Conservation (phyloP, 2,113 vertebrate species). For the Nerophis lumbriciformis region DNA sequence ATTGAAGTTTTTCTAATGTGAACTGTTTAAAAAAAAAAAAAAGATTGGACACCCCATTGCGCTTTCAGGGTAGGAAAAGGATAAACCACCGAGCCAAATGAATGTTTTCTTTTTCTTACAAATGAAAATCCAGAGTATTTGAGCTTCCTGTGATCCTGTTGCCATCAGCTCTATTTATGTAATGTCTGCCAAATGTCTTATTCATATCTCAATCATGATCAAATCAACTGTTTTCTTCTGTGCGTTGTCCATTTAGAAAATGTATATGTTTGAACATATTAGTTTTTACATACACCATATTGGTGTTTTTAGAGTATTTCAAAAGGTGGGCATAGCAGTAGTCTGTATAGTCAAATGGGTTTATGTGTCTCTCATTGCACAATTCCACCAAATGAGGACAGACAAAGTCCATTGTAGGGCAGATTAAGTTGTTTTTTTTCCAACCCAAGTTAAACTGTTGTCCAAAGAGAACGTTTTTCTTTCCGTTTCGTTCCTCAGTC, state of each 20-base stretch:
- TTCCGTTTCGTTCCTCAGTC: not conserved
- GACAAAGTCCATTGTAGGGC: conserved; percentile 35
- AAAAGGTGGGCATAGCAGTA: conserved; percentile 47
- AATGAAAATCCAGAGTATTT: conserved; percentile 7
- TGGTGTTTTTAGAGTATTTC: conserved; percentile 67
- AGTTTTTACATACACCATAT: conserved; percentile 62
- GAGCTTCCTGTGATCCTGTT: not conserved
- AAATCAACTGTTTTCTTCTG: conserved; percentile 23
- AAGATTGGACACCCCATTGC: conserved; percentile 13
- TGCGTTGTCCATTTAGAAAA: conserved; percentile 17
- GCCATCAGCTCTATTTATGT: conserved; percentile 25
- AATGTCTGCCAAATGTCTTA: conserved; percentile 29
- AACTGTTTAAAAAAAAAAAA: conserved; percentile 11
- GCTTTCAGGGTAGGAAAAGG: conserved; percentile 17
- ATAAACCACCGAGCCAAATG: conserved; percentile 11
- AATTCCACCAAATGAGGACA: conserved; percentile 37
- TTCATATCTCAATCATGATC: not conserved
- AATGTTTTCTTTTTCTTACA: conserved; percentile 2
- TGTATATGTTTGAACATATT: conserved; percentile 24
- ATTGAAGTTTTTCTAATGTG: conserved; percentile 28
- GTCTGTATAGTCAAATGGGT: conserved; percentile 18
- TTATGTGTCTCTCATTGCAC: conserved; percentile 46
- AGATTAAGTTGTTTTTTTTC: conserved; percentile 18
- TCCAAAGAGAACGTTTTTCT: conserved; percentile 22
- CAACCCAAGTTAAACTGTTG: conserved; percentile 43